Percentiles rank a stretch among this genome's conserved stretches.
phyloP scores from a whole-genome alignment of 2,888 invertebrate genomes.

The Globia sparganii region DNA sequence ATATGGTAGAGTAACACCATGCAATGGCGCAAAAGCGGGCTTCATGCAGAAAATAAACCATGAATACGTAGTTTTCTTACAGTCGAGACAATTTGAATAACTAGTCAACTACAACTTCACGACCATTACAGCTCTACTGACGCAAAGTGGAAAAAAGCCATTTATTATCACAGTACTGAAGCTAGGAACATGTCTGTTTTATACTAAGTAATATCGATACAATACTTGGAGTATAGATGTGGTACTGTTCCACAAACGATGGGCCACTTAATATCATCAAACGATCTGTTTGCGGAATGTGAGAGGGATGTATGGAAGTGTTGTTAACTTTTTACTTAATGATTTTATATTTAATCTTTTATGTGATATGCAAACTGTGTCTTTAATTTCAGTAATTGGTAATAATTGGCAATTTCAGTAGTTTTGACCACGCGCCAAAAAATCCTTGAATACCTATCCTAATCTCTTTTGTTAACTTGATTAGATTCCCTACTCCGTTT shows the following conservation, averaged over 20 bases:
- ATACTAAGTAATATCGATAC: conserved; percentile 9
- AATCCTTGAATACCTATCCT: no score
- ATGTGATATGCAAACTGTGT: no score
- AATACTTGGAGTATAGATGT: background rate
- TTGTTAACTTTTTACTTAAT: no score
- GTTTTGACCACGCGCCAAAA: background rate
- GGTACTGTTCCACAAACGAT: background rate
- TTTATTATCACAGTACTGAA: conserved; percentile 13
- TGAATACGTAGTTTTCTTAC: background rate
- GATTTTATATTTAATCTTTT: no score
- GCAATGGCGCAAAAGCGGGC: background rate
- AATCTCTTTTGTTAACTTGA: conserved; percentile 5
- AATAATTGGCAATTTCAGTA: no score
- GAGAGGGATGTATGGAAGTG: no score
- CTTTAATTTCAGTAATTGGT: no score
- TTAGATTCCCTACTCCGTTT: conserved; percentile 15
- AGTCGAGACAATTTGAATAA: background rate
- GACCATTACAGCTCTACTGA: background rate
- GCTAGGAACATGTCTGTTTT: conserved; percentile 17
- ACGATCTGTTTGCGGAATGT: no score
- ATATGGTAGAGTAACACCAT: background rate
- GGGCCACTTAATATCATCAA: background rate
- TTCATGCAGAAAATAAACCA: background rate
- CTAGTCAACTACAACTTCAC: conserved; percentile 6
- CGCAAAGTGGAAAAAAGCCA: conserved; percentile 9